Base-by-base conservation (phyloP, 2,797 vertebrate species). In the Falco concolor region DNA sequence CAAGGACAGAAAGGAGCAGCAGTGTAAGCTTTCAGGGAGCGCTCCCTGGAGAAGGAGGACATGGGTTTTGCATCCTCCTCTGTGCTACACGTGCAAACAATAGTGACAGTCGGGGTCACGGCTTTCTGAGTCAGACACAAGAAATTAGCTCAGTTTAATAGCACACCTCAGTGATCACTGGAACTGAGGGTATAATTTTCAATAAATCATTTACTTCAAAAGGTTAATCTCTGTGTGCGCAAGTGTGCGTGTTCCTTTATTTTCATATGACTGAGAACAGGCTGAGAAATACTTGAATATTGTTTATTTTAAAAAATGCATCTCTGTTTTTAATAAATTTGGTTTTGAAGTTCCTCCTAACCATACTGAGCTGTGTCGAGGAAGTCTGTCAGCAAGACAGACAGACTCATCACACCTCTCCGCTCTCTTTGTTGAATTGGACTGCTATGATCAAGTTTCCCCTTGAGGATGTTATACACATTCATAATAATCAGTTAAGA, bases 111-210 rank as follows among this genome's bases (percentile, higher is more conserved):
- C 69, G 47, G 36, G n/a, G 34, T n/a, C 79, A 74, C 59, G 52
- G 56, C 50, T 87, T 93, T 69, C 76, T 28, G 52, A 74, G 23
- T 54, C 78, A 92, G 72, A 77, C 36, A 59, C 2, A 38, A 83
- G 64, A 89, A 89, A 91, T 91, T 47, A 87, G 49, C 44, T 85
- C 68, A 36, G 40, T 38, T 47, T 65, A 63, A 80, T 17, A 56
- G 44, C 64, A 87, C 0, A 7, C 49, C 44, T 85, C 64, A 7
- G 44, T 45, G 73, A 92, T 54, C 57, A 32, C 12, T 25, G 17
- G 11, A 79, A 76, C 18, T 0, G 13, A 76, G 49, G 52, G 76
- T 24, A 75, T 13, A 45, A 45, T 89, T 87, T 92, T 56, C 27
- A 85, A 42, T 54, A 83, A 64, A 94, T 53, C 6, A 25, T 67